Evolutionary conservation across 1,140 invertebrate species (phyloP), one percentile per base, ranked within the genome.

Genomic region (Ostrea edulis): DNA sequence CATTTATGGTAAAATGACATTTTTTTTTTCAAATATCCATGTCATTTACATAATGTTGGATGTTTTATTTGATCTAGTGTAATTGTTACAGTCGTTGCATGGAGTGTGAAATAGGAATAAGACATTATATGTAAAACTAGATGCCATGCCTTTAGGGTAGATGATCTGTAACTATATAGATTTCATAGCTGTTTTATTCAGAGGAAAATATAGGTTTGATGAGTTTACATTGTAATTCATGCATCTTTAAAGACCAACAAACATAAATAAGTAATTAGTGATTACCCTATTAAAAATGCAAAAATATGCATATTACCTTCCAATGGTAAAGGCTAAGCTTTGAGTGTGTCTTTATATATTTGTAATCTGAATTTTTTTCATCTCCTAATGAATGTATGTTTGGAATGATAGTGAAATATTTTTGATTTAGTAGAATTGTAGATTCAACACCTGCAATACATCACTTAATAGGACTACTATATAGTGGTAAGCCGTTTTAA

Each of bases 321-420:
- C 29, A 29, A 14, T 14, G 68, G 14, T 14, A 25, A 25, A 77
- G 25, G 35, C 25, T 29, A 29, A 35, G 29, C 25, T 77, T 77
- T 77, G 11, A 77, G 9, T 17, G 68, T 77, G 68, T 11, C 25
- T 9, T 77, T 77, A 35, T 25, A 14, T 77, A 9, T 77, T 35
- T 12, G 25, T 12, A 29, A 77, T 77, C 68, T 29, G 68, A 77
- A 77, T 77, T 77, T 25, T 35, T 35, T 77, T 77, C 14, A 77
- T 29, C 14, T 77, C 25, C 25, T 35, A 77, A 77, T 77, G 29
- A 77, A 77, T 77, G 35, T 77, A 35, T 77, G 35, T 77, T 77
- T 77, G 25, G 68, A 29, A 35, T 25, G 29, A 35, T 77, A 29
- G 25, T 35, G n/a, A 62, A 62, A 77, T 29, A 14, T 29, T 29